Evolutionary conservation across 92 coral and sea anemone genomes (phyloP).

Genomic region (Bergia sp.): DNA sequence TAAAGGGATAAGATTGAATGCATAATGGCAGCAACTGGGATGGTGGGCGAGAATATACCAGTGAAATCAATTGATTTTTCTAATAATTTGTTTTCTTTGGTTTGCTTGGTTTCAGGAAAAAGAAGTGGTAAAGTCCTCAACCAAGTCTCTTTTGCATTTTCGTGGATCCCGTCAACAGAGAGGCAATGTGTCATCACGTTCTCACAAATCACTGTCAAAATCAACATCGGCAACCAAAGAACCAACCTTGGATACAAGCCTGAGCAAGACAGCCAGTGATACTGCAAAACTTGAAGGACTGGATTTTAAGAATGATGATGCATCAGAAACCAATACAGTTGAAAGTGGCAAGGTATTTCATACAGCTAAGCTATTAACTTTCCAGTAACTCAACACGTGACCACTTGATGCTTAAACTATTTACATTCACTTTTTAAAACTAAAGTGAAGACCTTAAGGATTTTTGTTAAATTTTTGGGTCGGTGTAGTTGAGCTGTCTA

Average conservation of each 20-base stretch:
- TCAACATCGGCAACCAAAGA: slow-evolving; percentile 19
- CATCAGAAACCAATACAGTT: slow-evolving; percentile 13
- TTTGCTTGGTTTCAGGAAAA: slow-evolving; percentile 17
- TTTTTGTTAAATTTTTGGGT: no score
- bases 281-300: background rate
- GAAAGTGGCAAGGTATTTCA: slow-evolving; percentile 35
- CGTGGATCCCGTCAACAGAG: slow-evolving; percentile 44
- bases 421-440: background rate
- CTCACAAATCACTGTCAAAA: slow-evolving; percentile 23
- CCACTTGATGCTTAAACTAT: background rate
- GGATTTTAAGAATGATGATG: background rate
- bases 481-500: no score
- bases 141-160: slow-evolving; percentile 26
- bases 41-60: background rate
- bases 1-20: background rate
- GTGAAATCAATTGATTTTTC: background rate
- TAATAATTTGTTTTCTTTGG: background rate
- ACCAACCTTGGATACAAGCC: background rate
- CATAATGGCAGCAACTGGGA: background rate
- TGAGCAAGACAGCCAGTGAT: slow-evolving; percentile 14
- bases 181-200: slow-evolving; percentile 30
- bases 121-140: slow-evolving; percentile 22
- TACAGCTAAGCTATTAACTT: background rate
- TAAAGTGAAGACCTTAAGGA: background rate
- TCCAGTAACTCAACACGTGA: background rate